These are phyloP conservation scores for Ophion ventricosus DNA, from an alignment of 2,888 invertebrate species.

Conservation along the genomic window DNA sequence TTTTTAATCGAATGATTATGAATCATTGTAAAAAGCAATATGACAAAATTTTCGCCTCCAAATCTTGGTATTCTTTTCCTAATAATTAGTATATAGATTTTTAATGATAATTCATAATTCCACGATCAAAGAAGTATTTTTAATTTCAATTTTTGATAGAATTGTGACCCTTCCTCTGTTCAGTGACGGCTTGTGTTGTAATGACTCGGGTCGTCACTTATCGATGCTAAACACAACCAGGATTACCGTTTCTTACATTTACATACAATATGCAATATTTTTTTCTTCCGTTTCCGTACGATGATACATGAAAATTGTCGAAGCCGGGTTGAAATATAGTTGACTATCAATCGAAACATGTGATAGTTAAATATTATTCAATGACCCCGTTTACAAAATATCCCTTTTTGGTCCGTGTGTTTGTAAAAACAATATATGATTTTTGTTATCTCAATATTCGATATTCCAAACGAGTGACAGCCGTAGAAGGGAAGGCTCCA, in stretches of 20 bases:
- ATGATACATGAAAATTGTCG: constrained; percentile 50
- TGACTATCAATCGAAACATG: constrained; percentile 46
- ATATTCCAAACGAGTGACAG: constrained; percentile 17
- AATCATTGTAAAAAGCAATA: constrained; percentile 4
- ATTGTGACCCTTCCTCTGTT: neutral
- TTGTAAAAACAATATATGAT: constrained; percentile 4
- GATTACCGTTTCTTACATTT: constrained; percentile 58
- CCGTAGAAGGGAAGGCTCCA: neutral
- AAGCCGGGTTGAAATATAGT: constrained; percentile 57
- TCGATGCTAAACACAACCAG: constrained; percentile 29
- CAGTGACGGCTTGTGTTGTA: constrained; percentile 1
- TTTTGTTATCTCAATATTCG: neutral
- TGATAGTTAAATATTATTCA: constrained; percentile 9
- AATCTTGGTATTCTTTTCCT: neutral
- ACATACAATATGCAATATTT: constrained; percentile 45
- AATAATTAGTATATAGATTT: neutral
- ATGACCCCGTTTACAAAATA: constrained; percentile 13
- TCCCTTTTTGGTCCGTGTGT: constrained; percentile 34
- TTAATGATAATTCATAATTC: constrained; percentile 16
- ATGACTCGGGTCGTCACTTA: constrained; percentile 14
- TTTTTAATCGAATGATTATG: neutral
- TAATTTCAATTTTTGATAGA: neutral
- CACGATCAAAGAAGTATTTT: neutral
- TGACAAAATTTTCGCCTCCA: neutral
- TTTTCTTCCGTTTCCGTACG: constrained; percentile 34